Evolutionary conservation across 2,888 invertebrate species (phyloP).

Genomic region (Sarcophaga rosellei): DNA sequence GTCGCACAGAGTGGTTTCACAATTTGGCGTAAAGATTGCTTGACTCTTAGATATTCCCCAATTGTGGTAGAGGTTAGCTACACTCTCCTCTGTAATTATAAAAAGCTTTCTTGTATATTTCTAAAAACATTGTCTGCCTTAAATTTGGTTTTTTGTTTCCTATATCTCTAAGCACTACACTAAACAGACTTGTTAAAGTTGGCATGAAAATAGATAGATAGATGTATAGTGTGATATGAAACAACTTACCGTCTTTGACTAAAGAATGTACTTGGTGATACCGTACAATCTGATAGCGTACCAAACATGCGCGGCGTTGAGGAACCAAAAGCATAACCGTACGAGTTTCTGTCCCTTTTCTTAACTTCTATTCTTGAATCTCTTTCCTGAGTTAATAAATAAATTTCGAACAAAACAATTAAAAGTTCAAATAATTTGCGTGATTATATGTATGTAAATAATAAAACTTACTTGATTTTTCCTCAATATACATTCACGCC

Average conservation of each 20-base stretch:
- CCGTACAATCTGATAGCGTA: conserved; percentile 77
- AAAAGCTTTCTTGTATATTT: too few species aligned
- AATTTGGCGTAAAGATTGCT: too few species aligned
- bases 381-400: conserved; percentile 83
- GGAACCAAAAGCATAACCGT: conserved; percentile 94
- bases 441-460: neutral
- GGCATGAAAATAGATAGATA: neutral
- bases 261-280: conserved; percentile 85
- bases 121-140: too few species aligned
- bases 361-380: conserved; percentile 91
- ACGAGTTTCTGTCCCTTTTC: conserved; percentile 88
- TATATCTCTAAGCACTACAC: too few species aligned
- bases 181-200: too few species aligned
- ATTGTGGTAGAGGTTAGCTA: too few species aligned
- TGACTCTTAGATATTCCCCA: too few species aligned
- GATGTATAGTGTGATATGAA: neutral
- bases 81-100: too few species aligned
- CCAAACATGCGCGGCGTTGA: conserved; percentile 93
- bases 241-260: conserved; percentile 87
- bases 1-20: too few species aligned
- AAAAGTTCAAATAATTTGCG: conserved; percentile 14
- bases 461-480: conserved; percentile 85
- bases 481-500: conserved; percentile 92
- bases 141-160: too few species aligned
- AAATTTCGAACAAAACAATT: neutral